Base-by-base conservation (phyloP, 2,888 invertebrate genomes). In the Pammene aurita region DNA sequence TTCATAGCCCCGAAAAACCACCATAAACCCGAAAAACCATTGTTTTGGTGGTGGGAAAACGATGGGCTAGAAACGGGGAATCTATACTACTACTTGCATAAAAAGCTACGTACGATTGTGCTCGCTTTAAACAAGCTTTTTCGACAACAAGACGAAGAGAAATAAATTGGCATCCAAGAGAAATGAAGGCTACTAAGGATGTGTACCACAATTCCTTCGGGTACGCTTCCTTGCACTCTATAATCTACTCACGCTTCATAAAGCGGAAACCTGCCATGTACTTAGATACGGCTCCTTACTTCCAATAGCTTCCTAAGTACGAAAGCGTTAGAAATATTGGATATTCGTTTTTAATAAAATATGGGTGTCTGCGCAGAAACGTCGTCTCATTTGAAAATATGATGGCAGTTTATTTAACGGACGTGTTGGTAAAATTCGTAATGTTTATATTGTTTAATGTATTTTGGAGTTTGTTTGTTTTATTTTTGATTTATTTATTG, bases 161-260 rank as follows among this genome's bases (percentile, higher is more conserved):
- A 60, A 60, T 55, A 65, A 65, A 69, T 64, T 60, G 48, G 54
- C 58, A 68, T 58, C 57, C 14, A 14, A 58, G 46, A 64, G 58
- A 68, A 68, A 69, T 38, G 58, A 63, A 68, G 50, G 50, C 57
- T 11, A 44, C 63, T 52, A 63, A 63, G 44, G 52, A 69, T 46
- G 54, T 54, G 68, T 38, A 58, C 68, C 58, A 69, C 64, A 64
- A 63, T 58, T 64, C 68, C 64, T 54, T 18, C 1, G 68, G 68
- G 68, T 52, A 35, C 52, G 46, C 50, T 64, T 58, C 7, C 67
- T 34, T 57, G 57, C 50, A 63, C 46, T 61, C 50, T 62, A 68
- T 63, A 62, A 62, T 55, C 41, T 42, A 55, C 57, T 35, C 60
- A 11, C 48, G 50, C 44, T 63, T 57, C 14, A 56, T 62, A 67